phyloP scores from a whole-genome alignment of 1,140 invertebrate species.

The Pachypeltis micranthus region DNA sequence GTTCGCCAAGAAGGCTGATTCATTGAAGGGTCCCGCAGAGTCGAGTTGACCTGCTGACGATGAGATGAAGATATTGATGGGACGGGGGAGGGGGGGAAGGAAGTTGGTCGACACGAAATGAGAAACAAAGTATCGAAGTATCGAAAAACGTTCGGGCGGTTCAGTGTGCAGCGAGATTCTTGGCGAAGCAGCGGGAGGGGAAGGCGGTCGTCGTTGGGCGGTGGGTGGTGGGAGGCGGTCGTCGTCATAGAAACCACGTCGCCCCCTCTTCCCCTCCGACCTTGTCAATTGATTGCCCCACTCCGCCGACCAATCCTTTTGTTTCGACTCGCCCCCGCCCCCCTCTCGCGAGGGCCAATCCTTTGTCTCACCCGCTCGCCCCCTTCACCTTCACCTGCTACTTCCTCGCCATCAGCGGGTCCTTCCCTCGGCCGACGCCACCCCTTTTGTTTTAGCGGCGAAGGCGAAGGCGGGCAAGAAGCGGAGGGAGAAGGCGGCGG shows the following conservation, averaged over 20 bases:
- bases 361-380: background rate
- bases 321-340: background rate
- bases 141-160: background rate
- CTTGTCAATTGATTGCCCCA: constrained; percentile 11
- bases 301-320: constrained; percentile 11
- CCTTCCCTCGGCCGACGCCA: constrained; percentile 1
- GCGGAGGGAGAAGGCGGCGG: too few relatives aligned
- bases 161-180: background rate
- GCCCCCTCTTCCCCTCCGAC: background rate
- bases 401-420: background rate
- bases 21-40: too few relatives aligned
- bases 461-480: too few relatives aligned
- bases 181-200: background rate
- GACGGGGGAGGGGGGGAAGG: background rate
- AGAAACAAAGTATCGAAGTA: too few relatives aligned
- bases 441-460: constrained; percentile 4
- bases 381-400: background rate
- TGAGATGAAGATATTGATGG: background rate
- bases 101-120: background rate
- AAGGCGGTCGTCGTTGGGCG: background rate
- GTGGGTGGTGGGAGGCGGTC: background rate
- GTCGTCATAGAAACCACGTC: background rate
- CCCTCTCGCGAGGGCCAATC: background rate
- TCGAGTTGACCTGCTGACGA: too few relatives aligned
- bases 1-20: too few relatives aligned